Evolutionary conservation across 2,888 invertebrate species (phyloP).

Genomic region (Drosophila kokeensis): DNA sequence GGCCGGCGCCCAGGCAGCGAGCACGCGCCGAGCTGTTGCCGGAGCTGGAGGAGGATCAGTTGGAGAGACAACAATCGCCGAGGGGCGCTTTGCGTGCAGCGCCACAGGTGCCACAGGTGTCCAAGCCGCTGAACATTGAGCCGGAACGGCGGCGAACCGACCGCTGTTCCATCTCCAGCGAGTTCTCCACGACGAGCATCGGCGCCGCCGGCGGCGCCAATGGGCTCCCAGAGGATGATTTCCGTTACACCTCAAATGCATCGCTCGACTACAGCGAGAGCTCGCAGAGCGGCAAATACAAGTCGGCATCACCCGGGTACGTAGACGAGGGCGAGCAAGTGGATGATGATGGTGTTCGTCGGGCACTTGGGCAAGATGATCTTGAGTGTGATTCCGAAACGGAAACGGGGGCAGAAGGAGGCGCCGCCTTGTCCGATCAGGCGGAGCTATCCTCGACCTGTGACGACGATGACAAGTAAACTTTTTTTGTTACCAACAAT

Average conservation of each 20-base stretch:
- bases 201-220: conserved; percentile 40
- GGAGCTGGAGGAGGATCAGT: conserved; percentile 4
- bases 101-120: conserved; percentile 51
- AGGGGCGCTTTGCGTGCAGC: conserved; percentile 27
- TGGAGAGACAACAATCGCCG: conserved; percentile 2
- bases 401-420: conserved; percentile 17
- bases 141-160: conserved; percentile 58
- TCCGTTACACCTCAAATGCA: conserved; percentile 74
- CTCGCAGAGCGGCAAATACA: conserved; percentile 81
- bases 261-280: conserved; percentile 80
- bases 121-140: conserved; percentile 66
- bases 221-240: conserved; percentile 46
- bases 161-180: conserved; percentile 80
- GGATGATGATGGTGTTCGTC: conserved; percentile 23
- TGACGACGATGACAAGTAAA: conserved; percentile 77
- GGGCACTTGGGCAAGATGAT: conserved; percentile 25
- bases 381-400: conserved; percentile 27
- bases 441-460: conserved; percentile 51
- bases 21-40: conserved; percentile 28
- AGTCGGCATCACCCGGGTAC: conserved; percentile 84
- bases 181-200: conserved; percentile 75
- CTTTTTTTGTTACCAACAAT: conserved; percentile 28
- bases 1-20: conserved; percentile 83
- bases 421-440: conserved; percentile 40
- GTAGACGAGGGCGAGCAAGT: conserved; percentile 52